A percentile compares a stretch with the other conserved stretches of the same genome.
Evolutionary conservation across 1,140 invertebrate genomes (phyloP).

Genomic region (Apis laboriosa): DNA sequence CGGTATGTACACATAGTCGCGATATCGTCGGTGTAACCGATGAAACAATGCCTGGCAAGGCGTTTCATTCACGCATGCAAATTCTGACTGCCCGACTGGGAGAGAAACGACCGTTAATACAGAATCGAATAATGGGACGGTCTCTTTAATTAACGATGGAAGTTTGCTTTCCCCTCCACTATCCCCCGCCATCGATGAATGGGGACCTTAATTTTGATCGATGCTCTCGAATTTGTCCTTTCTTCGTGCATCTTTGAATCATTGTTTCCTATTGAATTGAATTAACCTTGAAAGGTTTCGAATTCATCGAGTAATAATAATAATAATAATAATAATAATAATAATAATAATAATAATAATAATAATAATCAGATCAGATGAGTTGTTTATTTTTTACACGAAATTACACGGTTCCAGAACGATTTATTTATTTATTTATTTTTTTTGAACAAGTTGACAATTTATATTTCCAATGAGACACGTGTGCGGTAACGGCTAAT

Average conservation of each 20-base stretch:
- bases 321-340: no score
- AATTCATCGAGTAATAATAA: no score
- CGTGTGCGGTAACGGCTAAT: no score
- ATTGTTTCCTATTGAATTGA: no score
- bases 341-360: no score
- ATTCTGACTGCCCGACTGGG: background rate
- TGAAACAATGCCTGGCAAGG: background rate
- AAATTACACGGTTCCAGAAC: no score
- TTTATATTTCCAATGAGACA: no score
- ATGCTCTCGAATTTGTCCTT: conserved; percentile 24
- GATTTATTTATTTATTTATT: no score
- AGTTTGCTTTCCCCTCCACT: conserved; percentile 14
- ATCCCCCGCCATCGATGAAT: conserved; percentile 42
- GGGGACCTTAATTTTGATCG: conserved; percentile 58
- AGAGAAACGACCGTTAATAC: background rate
- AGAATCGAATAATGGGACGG: conserved; percentile 32
- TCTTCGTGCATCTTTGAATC: background rate
- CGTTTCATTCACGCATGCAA: conserved; percentile 7
- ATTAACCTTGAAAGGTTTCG: no score
- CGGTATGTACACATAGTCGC: background rate
- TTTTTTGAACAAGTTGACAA: no score
- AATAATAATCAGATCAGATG: no score
- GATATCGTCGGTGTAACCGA: background rate
- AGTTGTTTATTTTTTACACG: no score
- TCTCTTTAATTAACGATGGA: conserved; percentile 22